Percentiles rank a stretch among this genome's conserved stretches.
Evolutionary conservation across 2,113 vertebrate genomes (phyloP).

Genomic region (Carettochelys insculpta): DNA sequence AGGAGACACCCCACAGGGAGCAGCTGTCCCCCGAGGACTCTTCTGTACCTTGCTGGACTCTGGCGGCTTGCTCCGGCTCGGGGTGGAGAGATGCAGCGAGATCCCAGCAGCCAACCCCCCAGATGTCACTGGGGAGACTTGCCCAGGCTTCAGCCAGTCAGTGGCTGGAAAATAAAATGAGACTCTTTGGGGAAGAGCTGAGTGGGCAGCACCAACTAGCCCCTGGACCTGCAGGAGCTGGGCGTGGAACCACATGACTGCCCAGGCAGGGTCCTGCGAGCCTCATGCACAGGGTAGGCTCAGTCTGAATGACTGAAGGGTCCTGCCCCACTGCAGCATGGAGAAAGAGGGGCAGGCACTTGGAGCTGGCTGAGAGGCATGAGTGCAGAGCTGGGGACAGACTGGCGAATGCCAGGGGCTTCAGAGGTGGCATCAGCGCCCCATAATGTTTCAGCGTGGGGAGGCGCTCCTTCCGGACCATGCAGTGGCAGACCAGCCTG

Average conservation of each 20-base stretch:
- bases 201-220: too few species aligned
- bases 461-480: neutral
- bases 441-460: neutral
- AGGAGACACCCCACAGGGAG: neutral
- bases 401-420: neutral
- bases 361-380: neutral
- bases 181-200: neutral
- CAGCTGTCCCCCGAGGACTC: neutral
- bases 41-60: conserved; percentile 84
- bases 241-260: neutral
- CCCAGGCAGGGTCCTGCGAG: neutral
- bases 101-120: conserved; percentile 68
- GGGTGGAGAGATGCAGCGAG: conserved; percentile 69
- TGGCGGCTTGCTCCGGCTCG: conserved; percentile 71
- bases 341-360: neutral
- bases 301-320: neutral
- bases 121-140: neutral
- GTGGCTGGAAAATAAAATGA: conserved; percentile 57
- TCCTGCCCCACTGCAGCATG: neutral
- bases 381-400: too few species aligned
- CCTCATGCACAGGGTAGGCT: neutral
- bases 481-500: neutral
- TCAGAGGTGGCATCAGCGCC: neutral
- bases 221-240: neutral
- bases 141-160: conserved; percentile 53